A percentile compares a stretch with the other conserved stretches of the same genome.
Conservation (phyloP, 2,797 vertebrate species). For the Cryptoprocta ferox region DNA sequence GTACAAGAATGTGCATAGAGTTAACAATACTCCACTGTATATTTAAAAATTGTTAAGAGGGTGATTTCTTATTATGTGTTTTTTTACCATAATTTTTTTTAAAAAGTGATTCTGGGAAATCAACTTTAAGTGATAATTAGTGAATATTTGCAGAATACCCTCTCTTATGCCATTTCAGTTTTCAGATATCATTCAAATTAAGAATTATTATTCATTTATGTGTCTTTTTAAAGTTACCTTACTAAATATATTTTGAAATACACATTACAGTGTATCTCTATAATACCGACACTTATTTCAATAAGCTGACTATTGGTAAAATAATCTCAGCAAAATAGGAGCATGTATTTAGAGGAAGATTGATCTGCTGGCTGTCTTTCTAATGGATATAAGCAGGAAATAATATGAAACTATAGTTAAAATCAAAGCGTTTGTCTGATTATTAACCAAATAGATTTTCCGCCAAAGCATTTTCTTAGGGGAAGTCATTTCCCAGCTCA, state of each 20-base stretch:
- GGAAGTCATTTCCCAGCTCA: conserved; percentile 81
- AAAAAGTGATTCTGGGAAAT: conserved; percentile 15
- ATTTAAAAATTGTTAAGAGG: not conserved
- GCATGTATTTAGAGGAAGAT: not conserved
- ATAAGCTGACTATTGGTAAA: not conserved
- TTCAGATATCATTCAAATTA: not conserved
- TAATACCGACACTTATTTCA: conserved; percentile 1
- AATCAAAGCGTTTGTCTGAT: conserved; percentile 50
- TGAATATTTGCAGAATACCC: not conserved
- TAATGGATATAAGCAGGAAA: conserved; percentile 14
- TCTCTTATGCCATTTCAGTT: not conserved
- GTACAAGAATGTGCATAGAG: not conserved
- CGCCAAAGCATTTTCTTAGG: conserved; percentile 68
- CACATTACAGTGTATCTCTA: not conserved
- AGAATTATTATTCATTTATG: not conserved
- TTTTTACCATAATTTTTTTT: not conserved
- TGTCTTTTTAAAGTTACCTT: conserved; percentile 23
- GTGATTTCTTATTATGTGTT: not conserved
- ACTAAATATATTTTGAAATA: conserved; percentile 17
- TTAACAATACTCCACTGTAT: not conserved
- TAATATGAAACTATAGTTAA: conserved; percentile 23
- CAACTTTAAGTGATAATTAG: conserved; percentile 5
- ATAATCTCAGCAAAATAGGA: conserved; percentile 40
- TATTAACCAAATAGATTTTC: conserved; percentile 54
- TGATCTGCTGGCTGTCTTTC: not conserved